Conservation (phyloP, 2,888 invertebrate genomes). For the Terebella lapidaria region DNA sequence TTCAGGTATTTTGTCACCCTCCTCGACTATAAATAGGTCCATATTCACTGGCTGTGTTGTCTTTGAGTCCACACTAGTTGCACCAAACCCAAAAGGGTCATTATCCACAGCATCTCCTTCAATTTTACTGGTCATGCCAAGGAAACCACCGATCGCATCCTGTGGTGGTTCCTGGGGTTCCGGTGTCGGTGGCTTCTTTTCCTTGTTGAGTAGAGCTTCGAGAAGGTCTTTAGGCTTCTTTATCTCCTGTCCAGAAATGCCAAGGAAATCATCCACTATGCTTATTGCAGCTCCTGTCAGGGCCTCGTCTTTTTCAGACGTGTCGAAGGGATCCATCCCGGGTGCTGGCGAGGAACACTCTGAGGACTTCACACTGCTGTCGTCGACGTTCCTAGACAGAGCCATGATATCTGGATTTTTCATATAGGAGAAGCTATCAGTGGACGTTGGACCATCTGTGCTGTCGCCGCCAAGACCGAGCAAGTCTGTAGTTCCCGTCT, state of each 20-base stretch:
- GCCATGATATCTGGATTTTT: not conserved
- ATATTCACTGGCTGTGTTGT: not conserved
- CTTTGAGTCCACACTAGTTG: not conserved
- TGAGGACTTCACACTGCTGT: constrained; percentile 6
- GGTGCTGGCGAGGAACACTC: constrained; percentile 4
- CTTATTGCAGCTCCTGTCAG: not conserved
- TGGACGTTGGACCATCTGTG: not conserved
- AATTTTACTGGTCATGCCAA: not conserved
- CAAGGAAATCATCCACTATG: constrained; percentile 14
- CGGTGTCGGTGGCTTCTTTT: not conserved
- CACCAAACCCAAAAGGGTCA: not conserved
- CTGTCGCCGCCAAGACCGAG: not conserved
- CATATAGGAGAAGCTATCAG: not conserved
- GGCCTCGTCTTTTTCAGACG: not conserved
- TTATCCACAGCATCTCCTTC: not conserved
- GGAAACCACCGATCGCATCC: not conserved
- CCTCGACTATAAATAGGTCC: not conserved
- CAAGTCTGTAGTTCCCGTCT: not conserved
- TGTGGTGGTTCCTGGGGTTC: not conserved
- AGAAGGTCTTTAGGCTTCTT: constrained; percentile 4
- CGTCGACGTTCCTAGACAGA: not conserved
- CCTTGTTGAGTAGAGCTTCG: not conserved
- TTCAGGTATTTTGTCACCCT: not conserved
- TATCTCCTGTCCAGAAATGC: not conserved
- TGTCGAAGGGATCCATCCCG: not conserved